A percentile compares a stretch with the other conserved stretches of the same genome.
Conservation (phyloP, 2,113 vertebrate species). For the Craseonycteris thonglongyai region DNA sequence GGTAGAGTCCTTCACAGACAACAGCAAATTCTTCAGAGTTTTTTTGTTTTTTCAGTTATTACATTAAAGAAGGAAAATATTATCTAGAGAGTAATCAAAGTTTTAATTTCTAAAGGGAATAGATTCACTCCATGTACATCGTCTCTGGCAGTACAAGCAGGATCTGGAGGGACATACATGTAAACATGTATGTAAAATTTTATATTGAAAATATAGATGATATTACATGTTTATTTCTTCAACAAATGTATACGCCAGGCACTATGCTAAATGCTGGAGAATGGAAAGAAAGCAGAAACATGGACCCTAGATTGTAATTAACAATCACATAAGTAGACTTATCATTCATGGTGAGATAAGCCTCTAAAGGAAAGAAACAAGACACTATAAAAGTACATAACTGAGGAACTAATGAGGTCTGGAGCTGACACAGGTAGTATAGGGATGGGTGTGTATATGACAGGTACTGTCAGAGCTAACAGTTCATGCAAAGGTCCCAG, state of each 20-base stretch:
- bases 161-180: neutral
- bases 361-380: neutral
- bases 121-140: neutral
- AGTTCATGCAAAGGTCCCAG: neutral
- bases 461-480: neutral
- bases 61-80: neutral
- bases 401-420: neutral
- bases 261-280: neutral
- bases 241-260: neutral
- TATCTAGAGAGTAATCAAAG: neutral
- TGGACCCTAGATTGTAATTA: neutral
- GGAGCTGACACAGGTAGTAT: neutral
- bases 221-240: neutral
- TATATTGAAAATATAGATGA: neutral
- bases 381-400: neutral
- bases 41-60: neutral
- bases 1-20: neutral
- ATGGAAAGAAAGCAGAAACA: neutral
- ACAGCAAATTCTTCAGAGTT: neutral
- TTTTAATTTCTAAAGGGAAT: constrained; percentile 33
- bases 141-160: neutral
- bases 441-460: no score
- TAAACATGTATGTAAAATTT: neutral
- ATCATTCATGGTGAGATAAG: neutral
- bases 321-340: neutral